These are phyloP conservation scores for Willowsia nigromaculata DNA, from an alignment of 2,888 invertebrate genomes.

Conservation along the genomic window DNA sequence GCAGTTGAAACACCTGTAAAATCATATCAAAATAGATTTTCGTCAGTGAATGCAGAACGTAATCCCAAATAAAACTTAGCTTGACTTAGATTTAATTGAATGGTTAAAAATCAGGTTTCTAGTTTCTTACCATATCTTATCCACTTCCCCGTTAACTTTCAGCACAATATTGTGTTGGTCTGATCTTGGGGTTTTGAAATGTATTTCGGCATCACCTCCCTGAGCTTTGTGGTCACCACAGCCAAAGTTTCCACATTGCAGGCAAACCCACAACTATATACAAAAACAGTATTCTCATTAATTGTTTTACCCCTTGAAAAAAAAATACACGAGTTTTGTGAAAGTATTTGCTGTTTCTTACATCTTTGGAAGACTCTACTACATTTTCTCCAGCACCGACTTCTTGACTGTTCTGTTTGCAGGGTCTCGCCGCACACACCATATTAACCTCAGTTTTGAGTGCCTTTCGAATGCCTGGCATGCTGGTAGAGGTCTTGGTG, in stretches of 20 bases:
- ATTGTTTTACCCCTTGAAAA: background rate
- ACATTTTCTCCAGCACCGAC: slow-evolving; percentile 45
- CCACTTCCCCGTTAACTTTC: slow-evolving; percentile 53
- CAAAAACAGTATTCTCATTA: background rate
- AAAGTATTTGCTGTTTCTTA: background rate
- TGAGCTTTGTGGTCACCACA: slow-evolving; percentile 86
- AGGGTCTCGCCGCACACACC: slow-evolving; percentile 50
- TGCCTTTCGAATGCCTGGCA: slow-evolving; percentile 70
- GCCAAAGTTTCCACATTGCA: slow-evolving; percentile 89
- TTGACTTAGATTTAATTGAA: background rate
- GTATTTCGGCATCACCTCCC: slow-evolving; percentile 83
- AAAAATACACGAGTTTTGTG: background rate
- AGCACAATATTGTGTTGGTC: slow-evolving; percentile 88
- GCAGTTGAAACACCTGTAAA: slow-evolving; percentile 74
- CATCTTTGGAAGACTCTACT: slow-evolving; percentile 51
- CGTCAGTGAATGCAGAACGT: background rate
- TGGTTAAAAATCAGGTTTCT: background rate
- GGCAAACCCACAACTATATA: slow-evolving; percentile 86
- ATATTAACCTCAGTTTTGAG: slow-evolving; percentile 60
- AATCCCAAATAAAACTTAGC: no score
- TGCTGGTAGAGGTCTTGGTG: slow-evolving; percentile 62
- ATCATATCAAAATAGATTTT: background rate
- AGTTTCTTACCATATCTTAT: slow-evolving; percentile 68
- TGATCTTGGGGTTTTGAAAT: slow-evolving; percentile 88
- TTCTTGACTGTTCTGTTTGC: slow-evolving; percentile 18